Evolutionary conservation across 2,113 vertebrate genomes (phyloP), one percentile per base, ranked within the genome.

Genomic region (Oriolus oriolus): DNA sequence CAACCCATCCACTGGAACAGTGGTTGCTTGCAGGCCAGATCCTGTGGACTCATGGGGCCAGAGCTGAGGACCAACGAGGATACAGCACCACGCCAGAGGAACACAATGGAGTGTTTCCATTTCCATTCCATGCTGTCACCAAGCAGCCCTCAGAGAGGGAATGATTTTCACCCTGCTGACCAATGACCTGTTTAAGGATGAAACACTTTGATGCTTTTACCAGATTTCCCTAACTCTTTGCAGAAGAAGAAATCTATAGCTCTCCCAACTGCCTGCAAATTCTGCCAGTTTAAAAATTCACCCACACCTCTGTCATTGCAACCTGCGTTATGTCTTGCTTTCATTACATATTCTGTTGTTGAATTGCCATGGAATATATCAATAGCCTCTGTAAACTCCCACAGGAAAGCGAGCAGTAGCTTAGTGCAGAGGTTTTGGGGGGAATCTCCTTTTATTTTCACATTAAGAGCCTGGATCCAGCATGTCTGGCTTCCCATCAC

Each of bases 201-300:
- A 97, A 97, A 94, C 75, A 90, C 90, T 97, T 64, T 63, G 75
- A 64, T 81, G 69, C 95, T 97, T 97, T 93, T 57, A 84, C 61
- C 78, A 75, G 64, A 45, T 35, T 86, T 74, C 39, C 84, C 60
- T 77, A 87, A 89, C 54, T 95, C 17, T 77, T 56, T 41, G 42
- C 50, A 35, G 63, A 93, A 8, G 63, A 95, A 76, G 82, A 63
- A 74, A 96, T 96, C 94, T 70, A 37, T 79, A 49, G 90, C 94
- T 93, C 84, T 90, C 77, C 76, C 90, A 88, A 57, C 49, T 79
- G 96, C 91, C 61, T 81, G 92, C 66, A 90, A 92, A 84, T 90
- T 92, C 96, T 87, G 47, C 21, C 11, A 35, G 88, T 79, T 97
- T 97, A 95, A 95, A 97, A 96, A 97, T 92, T 97, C 92, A 95